Percentiles rank a stretch among this genome's conserved stretches.
phyloP scores from a whole-genome alignment of 2,113 vertebrate species.

The Columbina picui region DNA sequence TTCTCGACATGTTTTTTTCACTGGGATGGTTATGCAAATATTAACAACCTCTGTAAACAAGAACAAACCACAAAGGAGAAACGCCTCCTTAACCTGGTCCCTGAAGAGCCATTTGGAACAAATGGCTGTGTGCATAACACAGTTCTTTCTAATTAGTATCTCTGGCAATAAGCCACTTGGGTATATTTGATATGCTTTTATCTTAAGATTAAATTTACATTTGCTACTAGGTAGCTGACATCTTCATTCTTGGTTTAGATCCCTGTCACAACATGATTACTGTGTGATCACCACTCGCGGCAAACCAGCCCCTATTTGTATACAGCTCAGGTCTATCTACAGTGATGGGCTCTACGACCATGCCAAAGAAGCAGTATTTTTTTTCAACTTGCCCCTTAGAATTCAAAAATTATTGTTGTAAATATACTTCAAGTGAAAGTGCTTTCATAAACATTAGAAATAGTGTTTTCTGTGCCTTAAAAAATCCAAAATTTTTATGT shows the following conservation, averaged over 20 bases:
- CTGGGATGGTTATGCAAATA: constrained; percentile 12
- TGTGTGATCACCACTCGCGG: neutral
- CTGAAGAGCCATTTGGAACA: constrained; percentile 45
- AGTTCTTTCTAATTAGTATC: constrained; percentile 62
- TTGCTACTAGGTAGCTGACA: constrained; percentile 38
- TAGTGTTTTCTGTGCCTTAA: neutral
- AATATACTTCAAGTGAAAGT: neutral
- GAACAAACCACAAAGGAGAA: constrained; percentile 46
- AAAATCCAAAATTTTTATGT: neutral
- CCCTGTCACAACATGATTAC: neutral
- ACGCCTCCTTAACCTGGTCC: constrained; percentile 22
- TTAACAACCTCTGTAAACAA: constrained; percentile 63
- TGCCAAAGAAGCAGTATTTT: neutral
- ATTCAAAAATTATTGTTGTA: neutral
- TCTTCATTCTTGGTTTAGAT: constrained; percentile 40
- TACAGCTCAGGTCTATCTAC: neutral
- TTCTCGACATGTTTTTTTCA: neutral
- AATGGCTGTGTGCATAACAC: constrained; percentile 22
- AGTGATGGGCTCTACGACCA: neutral
- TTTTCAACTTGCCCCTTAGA: neutral
- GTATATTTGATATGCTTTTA: constrained; percentile 52
- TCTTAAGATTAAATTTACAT: constrained; percentile 59
- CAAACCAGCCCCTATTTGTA: neutral
- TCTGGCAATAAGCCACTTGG: constrained; percentile 51
- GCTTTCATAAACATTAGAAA: neutral